Evolutionary conservation across 2,888 invertebrate species (phyloP), one percentile per base, ranked within the genome.

Genomic region (Junonia oenone): DNA sequence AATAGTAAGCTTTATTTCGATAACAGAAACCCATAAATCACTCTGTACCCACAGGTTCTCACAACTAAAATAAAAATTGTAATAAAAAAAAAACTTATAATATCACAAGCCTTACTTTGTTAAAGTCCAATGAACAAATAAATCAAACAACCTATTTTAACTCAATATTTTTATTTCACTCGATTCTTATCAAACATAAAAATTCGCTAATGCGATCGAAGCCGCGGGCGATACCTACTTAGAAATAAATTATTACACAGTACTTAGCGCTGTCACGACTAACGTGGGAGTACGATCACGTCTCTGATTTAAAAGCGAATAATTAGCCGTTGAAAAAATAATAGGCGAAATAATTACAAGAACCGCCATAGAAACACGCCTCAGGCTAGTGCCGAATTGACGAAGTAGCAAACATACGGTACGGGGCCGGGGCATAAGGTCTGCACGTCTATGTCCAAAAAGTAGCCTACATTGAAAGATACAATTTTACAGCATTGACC

Each of bases 191-290:
- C 1, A 37, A 15, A 3, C 13, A 3, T 37, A 17, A 37, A 3
- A 37, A 40, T 38, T 29, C 33, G 45, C 52, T 35, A 45, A 37
- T 27, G 45, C 38, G 19, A 31, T 38, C 47, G 22, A 31, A 38
- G 31, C 53, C 47, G 53, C 47, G 22, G 53, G 53, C 47, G n/a
- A 53, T 40, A 17, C 14, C 46, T 53, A 38, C 37, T 80, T 77
- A 75, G 80, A 80, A 79, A 81, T 76, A 76, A 76, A 83, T 81
- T 69, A 81, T 79, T 78, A 75, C 65, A 62, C 19, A 61, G 68
- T 68, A 68, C 64, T 69, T 65, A 72, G 63, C 66, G 59, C 63
- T 71, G 75, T 81, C 83, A 83, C 76, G 78, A 77, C 60, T 49
- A 53, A 68, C 73, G 82, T 81, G 77, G 81, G 82, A 73, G 79